Conservation (phyloP, 2,888 invertebrate species). For the Mimachlamys varia region DNA sequence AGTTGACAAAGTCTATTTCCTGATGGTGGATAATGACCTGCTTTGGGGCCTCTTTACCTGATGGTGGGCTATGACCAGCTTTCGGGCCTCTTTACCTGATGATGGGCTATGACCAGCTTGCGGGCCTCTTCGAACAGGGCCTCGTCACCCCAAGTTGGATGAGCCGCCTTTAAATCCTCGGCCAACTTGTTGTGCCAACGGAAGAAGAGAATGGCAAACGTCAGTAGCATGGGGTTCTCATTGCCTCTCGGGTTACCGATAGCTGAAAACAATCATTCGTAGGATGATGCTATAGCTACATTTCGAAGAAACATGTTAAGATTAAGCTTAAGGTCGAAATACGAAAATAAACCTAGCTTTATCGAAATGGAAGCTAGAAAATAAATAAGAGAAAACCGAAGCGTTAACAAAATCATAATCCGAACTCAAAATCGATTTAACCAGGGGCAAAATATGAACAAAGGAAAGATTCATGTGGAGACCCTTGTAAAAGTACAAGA, state of each 20-base stretch:
- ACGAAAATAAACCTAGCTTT: too few species aligned
- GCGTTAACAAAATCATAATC: too few species aligned
- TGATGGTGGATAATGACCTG: constrained; percentile 96
- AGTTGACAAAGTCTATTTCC: too few species aligned
- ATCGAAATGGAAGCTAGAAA: too few species aligned
- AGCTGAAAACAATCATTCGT: constrained; percentile 84
- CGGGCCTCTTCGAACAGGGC: constrained; percentile 95
- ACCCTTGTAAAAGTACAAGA: too few species aligned
- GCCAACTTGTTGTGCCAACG: constrained; percentile 98
- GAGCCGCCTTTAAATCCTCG: constrained; percentile 82
- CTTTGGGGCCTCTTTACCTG: constrained; percentile 92
- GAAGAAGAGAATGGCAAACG: constrained; percentile 95
- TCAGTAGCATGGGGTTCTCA: constrained; percentile 97
- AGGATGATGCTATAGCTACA: too few species aligned
- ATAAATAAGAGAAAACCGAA: too few species aligned
- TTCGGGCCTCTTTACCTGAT: constrained; percentile 87
- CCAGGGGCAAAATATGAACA: too few species aligned
- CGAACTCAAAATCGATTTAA: too few species aligned
- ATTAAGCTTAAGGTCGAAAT: too few species aligned
- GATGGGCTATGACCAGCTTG: constrained; percentile 93
- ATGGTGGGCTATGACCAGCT: constrained; percentile 80
- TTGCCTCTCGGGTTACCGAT: constrained; percentile 98
- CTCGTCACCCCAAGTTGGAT: constrained; percentile 96
- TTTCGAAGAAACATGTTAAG: too few species aligned
- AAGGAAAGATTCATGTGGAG: too few species aligned